Base-by-base conservation (phyloP, 2,888 invertebrate species). In the Aromia moschata region DNA sequence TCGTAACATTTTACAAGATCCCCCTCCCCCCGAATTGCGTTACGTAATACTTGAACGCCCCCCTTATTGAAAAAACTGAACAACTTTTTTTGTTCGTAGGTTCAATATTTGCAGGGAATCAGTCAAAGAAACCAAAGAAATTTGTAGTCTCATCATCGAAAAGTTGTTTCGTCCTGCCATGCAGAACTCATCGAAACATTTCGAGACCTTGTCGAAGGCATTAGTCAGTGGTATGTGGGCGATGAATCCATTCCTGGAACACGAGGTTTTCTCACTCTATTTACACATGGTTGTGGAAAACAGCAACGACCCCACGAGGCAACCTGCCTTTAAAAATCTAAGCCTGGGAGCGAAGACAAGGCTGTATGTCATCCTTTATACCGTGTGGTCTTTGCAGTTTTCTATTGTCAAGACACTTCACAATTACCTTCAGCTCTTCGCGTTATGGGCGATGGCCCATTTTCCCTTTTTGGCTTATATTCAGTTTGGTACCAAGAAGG, bases 161-260 rank as follows among this genome's bases (percentile, higher is more conserved):
- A 82, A 86, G 0, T 83, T 90, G 0, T 88, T 85, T 70, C 82
- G 83, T 2, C 90, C 90, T 0, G 83, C 84, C 18, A 74, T 92
- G 7, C 83, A 84, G 52, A 81, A 84, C 38, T 85, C 85, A 1
- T 84, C 84, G 0, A 80, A 86, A 18, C 83, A 87, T 51, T 92
- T 90, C 77, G 81, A 86, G 47, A 79, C 84, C 65, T 87, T 91
- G 87, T 83, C 89, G 0, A 78, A 73, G 0, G 84, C 86, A 0
- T 80, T 93, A 71, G 75, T 92, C 1, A 82, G 88, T 47, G 91
- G 91, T 0, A 78, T 92, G 75, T 89, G 88, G 88, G 84, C 84
- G 2, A 80, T 90, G 38, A 87, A 88, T 75, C 89, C 90, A 0
- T 78, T 82, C 30, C 80, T 91, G 0, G 80, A 89, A 3, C 82